A percentile compares a stretch with the other conserved stretches of the same genome.
Evolutionary conservation across 2,113 vertebrate genomes (phyloP).

Genomic region (Pelecanus crispus): DNA sequence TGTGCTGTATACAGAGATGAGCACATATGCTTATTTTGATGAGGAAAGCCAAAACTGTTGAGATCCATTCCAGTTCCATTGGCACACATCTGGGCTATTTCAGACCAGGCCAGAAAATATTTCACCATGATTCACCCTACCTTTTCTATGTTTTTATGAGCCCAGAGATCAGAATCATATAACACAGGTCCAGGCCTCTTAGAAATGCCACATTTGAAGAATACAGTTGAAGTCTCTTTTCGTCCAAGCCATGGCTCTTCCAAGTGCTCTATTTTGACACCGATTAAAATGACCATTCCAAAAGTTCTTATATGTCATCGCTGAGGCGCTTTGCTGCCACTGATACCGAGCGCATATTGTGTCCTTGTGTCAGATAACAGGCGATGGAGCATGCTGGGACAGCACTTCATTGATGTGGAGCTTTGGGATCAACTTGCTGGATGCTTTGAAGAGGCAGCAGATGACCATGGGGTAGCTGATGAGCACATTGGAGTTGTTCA

Average conservation of each 20-base stretch:
- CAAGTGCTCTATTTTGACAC: background rate
- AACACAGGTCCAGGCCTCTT: background rate
- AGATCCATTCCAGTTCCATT: background rate
- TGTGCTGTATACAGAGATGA: background rate
- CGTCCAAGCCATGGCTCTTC: accelerated
- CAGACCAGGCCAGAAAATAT: background rate
- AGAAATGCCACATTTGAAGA: background rate
- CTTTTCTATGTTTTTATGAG: background rate
- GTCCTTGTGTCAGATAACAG: no score
- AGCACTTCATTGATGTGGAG: background rate
- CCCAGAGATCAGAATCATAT: background rate
- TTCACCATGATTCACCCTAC: background rate
- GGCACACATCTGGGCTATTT: background rate
- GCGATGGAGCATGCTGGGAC: no score
- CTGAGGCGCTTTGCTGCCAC: accelerated
- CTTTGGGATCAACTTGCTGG: background rate
- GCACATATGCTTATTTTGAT: background rate
- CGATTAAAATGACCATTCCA: background rate
- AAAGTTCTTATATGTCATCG: background rate
- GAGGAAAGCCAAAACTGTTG: background rate
- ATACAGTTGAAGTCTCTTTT: background rate
- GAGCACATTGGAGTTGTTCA: background rate
- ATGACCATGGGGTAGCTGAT: background rate
- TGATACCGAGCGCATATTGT: no score
- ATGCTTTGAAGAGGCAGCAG: background rate